A percentile compares a stretch with the other conserved stretches of the same genome.
These are phyloP conservation scores for Drosophila asahinai DNA, from an alignment of 1,140 invertebrate species.

Conservation along the genomic window DNA sequence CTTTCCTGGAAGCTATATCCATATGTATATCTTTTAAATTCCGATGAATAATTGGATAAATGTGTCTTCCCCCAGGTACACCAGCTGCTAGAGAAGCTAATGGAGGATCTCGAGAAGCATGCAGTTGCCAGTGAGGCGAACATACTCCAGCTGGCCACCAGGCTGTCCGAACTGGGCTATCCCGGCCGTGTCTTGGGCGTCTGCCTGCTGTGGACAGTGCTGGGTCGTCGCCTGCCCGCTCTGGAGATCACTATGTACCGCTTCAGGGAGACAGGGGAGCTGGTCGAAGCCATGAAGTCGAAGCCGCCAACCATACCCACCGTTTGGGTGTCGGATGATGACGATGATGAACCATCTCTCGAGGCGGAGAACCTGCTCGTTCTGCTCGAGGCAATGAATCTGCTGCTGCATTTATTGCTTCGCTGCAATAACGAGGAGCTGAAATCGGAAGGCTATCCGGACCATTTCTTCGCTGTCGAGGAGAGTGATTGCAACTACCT, in stretches of 20 bases:
- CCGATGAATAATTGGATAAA: too few relatives aligned
- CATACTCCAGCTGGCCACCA: neutral
- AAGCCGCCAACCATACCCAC: neutral
- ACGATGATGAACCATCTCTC: fast-evolving
- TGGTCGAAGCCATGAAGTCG: neutral
- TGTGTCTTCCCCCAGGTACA: slow-evolving; percentile 5
- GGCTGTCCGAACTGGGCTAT: neutral
- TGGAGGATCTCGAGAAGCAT: neutral
- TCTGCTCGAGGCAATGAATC: neutral
- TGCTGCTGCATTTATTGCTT: neutral
- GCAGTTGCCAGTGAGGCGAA: neutral
- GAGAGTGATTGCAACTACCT: neutral
- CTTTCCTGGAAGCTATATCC: too few relatives aligned
- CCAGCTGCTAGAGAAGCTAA: slow-evolving; percentile 13
- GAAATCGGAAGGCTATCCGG: slow-evolving; percentile 12
- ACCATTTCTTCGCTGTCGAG: slow-evolving; percentile 12
- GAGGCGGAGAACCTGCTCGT: neutral
- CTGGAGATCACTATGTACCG: slow-evolving; percentile 31
- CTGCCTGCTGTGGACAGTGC: slow-evolving; percentile 18
- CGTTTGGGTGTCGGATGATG: neutral
- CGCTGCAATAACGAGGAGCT: slow-evolving; percentile 2
- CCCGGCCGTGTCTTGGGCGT: slow-evolving; percentile 20
- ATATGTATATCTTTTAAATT: too few relatives aligned
- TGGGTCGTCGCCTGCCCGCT: neutral
- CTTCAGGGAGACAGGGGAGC: slow-evolving; percentile 16